These are phyloP conservation scores for Priocnemis perturbator DNA, from an alignment of 2,888 invertebrate species.

Conservation along the genomic window DNA sequence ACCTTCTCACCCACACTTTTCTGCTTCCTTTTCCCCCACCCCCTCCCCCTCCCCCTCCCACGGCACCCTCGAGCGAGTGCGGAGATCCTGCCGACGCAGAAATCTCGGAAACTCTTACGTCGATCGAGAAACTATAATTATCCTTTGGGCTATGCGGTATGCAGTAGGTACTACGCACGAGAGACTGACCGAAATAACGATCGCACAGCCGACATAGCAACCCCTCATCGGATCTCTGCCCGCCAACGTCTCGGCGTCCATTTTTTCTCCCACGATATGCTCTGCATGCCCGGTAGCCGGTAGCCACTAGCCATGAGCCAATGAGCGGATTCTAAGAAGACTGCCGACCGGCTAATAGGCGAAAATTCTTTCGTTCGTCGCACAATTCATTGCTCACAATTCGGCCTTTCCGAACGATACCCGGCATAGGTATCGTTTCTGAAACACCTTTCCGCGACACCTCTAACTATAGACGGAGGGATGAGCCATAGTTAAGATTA, in stretches of 20 bases:
- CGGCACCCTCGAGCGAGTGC: slow-evolving; percentile 35
- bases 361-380: too few species aligned
- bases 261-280: slow-evolving; percentile 32
- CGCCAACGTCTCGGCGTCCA: not conserved
- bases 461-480: too few species aligned
- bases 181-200: slow-evolving; percentile 22
- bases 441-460: too few species aligned
- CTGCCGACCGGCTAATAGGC: too few species aligned
- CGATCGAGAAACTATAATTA: slow-evolving; percentile 69
- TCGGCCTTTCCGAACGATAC: too few species aligned
- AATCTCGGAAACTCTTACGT: slow-evolving; percentile 64
- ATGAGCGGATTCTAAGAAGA: not conserved
- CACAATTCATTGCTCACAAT: too few species aligned
- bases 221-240: not conserved
- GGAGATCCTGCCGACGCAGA: slow-evolving; percentile 43
- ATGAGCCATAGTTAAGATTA: too few species aligned
- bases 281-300: not conserved
- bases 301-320: not conserved
- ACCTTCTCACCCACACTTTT: slow-evolving; percentile 18
- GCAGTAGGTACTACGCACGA: slow-evolving; percentile 46
- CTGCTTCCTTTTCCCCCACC: slow-evolving; percentile 9
- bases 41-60: slow-evolving; percentile 27
- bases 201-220: not conserved
- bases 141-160: slow-evolving; percentile 65
- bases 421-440: too few species aligned